These are phyloP conservation scores for Agapetus fuscipes DNA, from an alignment of 2,888 invertebrate genomes.

Conservation along the genomic window DNA sequence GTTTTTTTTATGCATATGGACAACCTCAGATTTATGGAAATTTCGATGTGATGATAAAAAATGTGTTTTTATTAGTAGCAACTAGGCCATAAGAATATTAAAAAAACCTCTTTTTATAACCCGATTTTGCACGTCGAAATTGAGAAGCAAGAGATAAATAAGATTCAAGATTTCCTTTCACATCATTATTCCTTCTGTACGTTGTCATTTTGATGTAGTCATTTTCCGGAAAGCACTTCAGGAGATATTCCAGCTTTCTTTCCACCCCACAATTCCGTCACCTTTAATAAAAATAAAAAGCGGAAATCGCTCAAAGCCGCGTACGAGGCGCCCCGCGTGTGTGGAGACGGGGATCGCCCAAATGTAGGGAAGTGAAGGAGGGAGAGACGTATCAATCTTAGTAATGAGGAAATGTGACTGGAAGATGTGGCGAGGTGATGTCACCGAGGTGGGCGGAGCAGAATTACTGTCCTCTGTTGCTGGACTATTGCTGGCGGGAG, in stretches of 20 bases:
- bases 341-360: no score
- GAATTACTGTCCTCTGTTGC: no score
- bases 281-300: constrained; percentile 15
- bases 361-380: constrained; percentile 11
- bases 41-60: no score
- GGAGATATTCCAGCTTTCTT: background rate
- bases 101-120: no score
- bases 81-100: no score
- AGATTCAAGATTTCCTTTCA: constrained; percentile 3
- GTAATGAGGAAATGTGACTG: constrained; percentile 18
- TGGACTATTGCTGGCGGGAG: no score
- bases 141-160: no score
- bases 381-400: constrained; percentile 17
- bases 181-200: constrained; percentile 1
- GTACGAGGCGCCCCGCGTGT: constrained; percentile 1
- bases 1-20: no score
- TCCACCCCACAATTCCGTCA: constrained; percentile 9
- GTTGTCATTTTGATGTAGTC: background rate
- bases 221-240: background rate
- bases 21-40: no score
- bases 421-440: background rate
- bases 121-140: no score
- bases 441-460: background rate
- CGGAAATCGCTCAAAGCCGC: constrained; percentile 9
- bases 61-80: no score